Evolutionary conservation across 2,797 vertebrate genomes (phyloP), one percentile per base, ranked within the genome.

Genomic region (Sphenopsis melanotis): DNA sequence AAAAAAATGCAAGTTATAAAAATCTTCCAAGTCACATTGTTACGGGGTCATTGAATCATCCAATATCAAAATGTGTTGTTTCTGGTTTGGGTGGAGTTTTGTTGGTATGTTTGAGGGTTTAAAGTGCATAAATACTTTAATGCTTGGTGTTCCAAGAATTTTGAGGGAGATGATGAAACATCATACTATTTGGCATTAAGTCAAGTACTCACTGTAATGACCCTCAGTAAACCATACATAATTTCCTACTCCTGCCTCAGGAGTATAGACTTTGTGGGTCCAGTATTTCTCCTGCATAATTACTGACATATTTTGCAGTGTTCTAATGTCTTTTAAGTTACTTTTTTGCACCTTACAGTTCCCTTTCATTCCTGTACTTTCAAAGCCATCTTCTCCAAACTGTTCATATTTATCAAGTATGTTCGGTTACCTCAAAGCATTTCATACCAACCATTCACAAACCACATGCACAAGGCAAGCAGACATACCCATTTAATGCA

Each of bases 141-240:
- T n/a, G 16, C 65, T 79, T 82, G 21, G 15, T 76, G 94, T 91
- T 42, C 34, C 42, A 61, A 63, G 41, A 64, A 71, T 90, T 82
- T 50, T 79, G 59, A 65, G 66, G 37, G 80, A 78, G 24, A 6
- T 21, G 20, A 64, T 52, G 36, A 79, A 55, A 70, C 4, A 24
- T 47, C 24, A 47, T 22, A 20, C 16, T 22, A 61, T 36, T 7
- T 90, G 47, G 23, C 30, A 70, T 76, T 65, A 41, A 36, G 20
- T 83, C 23, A 59, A 5, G 30, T 59, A 63, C 21, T 78, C 12
- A 20, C 23, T 49, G 2, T 41, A 19, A 93, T 24, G 19, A 52
- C 9, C 8, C 21, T 36, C 47, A 56, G 55, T 76, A 30, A 80
- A 66, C n/a, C 0, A 0, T 20, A 10, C 2, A 9, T 44, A 10